Evolutionary conservation across 1,140 invertebrate species (phyloP).

Genomic region (Drosophila sp.): DNA sequence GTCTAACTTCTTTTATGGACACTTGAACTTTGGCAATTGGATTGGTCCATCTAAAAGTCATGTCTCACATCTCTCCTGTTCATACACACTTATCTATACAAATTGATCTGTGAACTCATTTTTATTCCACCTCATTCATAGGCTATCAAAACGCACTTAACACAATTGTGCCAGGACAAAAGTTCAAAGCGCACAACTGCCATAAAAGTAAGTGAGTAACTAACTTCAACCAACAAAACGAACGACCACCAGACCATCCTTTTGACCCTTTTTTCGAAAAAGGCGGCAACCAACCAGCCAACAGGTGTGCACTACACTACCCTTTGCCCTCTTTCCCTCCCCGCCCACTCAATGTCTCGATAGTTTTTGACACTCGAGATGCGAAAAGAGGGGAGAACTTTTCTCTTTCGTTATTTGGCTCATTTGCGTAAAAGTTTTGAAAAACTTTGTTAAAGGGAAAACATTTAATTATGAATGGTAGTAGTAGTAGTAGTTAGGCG

Average conservation of each 20-base stretch:
- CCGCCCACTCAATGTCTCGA: constrained; percentile 15
- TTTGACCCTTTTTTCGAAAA: neutral
- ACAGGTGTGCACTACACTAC: constrained; percentile 58
- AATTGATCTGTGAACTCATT: constrained; percentile 28
- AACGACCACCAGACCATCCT: neutral
- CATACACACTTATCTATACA: neutral
- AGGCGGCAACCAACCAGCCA: constrained; percentile 13
- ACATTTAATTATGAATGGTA: constrained; percentile 20
- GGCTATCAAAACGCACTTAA: constrained; percentile 77
- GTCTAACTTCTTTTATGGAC: no score
- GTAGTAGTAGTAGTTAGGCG: constrained; percentile 14
- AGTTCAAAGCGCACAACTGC: constrained; percentile 65
- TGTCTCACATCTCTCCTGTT: no score
- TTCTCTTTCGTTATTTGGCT: constrained; percentile 47
- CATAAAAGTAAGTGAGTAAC: constrained; percentile 71
- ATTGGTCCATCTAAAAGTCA: no score
- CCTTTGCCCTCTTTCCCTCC: neutral
- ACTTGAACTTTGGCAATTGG: no score
- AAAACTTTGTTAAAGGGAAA: constrained; percentile 16
- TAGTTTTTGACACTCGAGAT: constrained; percentile 56
- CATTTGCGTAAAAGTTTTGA: constrained; percentile 70
- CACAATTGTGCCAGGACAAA: constrained; percentile 71
- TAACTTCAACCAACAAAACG: constrained; percentile 14
- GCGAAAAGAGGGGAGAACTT: constrained; percentile 24
- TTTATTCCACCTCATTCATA: constrained; percentile 47